Evolutionary conservation across 1,140 invertebrate genomes (phyloP).

Genomic region (Drosophila triauraria): DNA sequence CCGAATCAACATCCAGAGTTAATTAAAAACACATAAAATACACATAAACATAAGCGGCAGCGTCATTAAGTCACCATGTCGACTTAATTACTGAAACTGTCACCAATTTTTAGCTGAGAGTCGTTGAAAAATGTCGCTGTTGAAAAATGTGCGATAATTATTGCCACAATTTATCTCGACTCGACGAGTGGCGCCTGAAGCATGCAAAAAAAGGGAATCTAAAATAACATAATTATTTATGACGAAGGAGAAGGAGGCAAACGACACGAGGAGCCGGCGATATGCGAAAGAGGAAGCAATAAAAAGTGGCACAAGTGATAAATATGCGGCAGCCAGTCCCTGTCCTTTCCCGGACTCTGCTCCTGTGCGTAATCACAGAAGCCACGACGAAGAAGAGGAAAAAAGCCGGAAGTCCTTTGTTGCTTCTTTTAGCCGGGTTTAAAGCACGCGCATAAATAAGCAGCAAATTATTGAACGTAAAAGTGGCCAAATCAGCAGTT

Average conservation of each 20-base stretch:
- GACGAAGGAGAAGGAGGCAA: constrained; percentile 26
- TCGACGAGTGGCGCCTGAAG: constrained; percentile 15
- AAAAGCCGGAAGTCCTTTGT: constrained; percentile 65
- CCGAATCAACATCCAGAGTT: constrained; percentile 67
- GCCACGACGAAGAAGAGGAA: constrained; percentile 14
- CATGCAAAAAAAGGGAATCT: constrained; percentile 36
- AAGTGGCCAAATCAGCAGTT: constrained; percentile 69
- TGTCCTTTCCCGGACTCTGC: not conserved
- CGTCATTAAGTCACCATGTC: constrained; percentile 47
- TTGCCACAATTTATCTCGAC: constrained; percentile 70
- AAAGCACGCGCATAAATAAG: constrained; percentile 69
- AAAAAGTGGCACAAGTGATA: constrained; percentile 57
- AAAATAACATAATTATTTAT: constrained; percentile 83
- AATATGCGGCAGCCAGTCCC: constrained; percentile 35
- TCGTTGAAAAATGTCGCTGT: constrained; percentile 69
- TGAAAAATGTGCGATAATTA: constrained; percentile 80
- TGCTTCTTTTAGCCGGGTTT: constrained; percentile 36
- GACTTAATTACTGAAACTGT: constrained; percentile 76
- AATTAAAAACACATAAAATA: constrained; percentile 80
- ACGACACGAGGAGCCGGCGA: constrained; percentile 24
- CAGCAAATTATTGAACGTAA: constrained; percentile 75
- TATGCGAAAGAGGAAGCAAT: constrained; percentile 63
- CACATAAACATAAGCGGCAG: constrained; percentile 62
- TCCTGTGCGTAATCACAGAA: constrained; percentile 41
- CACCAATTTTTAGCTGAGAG: constrained; percentile 48